These are phyloP conservation scores for Brienomyrus brachyistius DNA, from an alignment of 2,113 vertebrate species.

Conservation along the genomic window DNA sequence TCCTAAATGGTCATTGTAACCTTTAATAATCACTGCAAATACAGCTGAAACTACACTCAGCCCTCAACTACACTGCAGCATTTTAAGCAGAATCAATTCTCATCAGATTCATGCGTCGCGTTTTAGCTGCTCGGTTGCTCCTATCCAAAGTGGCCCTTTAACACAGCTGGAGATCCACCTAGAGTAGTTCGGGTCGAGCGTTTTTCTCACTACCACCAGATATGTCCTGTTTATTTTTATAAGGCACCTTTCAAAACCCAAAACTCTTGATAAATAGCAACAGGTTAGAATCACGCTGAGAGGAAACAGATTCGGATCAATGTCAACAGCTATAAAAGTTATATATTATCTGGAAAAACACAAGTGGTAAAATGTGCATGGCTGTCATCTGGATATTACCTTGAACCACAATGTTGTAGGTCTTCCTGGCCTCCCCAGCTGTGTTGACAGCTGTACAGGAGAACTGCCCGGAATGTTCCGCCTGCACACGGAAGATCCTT, in stretches of 20 bases:
- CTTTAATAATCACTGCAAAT: not conserved
- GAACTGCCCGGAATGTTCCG: conserved; percentile 65
- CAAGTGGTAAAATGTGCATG: not conserved
- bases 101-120: not conserved
- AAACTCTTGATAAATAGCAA: not conserved
- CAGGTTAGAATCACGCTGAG: not conserved
- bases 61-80: not conserved
- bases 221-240: not conserved
- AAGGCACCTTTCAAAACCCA: not conserved
- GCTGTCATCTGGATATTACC: conserved; percentile 48
- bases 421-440: conserved; percentile 57
- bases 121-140: not conserved
- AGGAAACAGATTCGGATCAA: not conserved
- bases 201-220: not conserved
- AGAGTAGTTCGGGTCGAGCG: not conserved
- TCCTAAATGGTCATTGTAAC: not conserved
- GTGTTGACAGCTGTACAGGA: conserved; percentile 66
- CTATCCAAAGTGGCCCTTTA: not conserved
- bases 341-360: not conserved
- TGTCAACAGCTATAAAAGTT: not conserved
- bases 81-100: not conserved
- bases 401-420: conserved; percentile 66
- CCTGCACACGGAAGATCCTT: conserved; percentile 63
- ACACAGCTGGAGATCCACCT: not conserved
- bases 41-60: not conserved